Conservation (phyloP, 1,140 invertebrate species). For the Ptiloglossa arizonensis region DNA sequence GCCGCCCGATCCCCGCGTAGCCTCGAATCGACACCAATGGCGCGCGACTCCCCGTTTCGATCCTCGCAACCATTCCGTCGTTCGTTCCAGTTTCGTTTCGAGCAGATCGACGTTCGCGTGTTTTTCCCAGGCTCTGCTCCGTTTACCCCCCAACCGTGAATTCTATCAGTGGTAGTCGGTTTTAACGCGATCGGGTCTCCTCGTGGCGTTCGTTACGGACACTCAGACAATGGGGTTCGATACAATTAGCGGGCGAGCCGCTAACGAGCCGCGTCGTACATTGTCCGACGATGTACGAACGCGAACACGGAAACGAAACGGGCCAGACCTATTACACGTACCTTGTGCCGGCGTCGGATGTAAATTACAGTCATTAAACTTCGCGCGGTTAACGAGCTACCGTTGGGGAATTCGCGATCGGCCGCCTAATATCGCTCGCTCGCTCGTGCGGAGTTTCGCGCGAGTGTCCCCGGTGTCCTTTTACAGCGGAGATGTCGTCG, state of each 20-base stretch:
- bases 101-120: no score
- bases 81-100: no score
- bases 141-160: no score
- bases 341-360: constrained; percentile 33
- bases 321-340: constrained; percentile 11
- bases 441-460: not conserved
- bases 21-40: no score
- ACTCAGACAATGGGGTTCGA: constrained; percentile 29
- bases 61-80: no score
- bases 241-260: constrained; percentile 28
- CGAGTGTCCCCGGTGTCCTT: not conserved
- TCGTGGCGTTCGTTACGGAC: not conserved
- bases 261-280: constrained; percentile 15
- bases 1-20: no score
- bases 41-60: no score
- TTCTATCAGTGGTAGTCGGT: no score
- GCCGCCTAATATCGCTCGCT: constrained; percentile 29
- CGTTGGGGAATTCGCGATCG: not conserved
- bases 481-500: not conserved
- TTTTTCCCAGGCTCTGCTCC: no score
- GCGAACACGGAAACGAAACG: constrained; percentile 19
- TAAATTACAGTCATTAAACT: constrained; percentile 64
- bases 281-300: constrained; percentile 6
- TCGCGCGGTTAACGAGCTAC: constrained; percentile 56
- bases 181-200: no score